Evolutionary conservation across 2,888 invertebrate species (phyloP).

Genomic region (Acanthopleura granulata): DNA sequence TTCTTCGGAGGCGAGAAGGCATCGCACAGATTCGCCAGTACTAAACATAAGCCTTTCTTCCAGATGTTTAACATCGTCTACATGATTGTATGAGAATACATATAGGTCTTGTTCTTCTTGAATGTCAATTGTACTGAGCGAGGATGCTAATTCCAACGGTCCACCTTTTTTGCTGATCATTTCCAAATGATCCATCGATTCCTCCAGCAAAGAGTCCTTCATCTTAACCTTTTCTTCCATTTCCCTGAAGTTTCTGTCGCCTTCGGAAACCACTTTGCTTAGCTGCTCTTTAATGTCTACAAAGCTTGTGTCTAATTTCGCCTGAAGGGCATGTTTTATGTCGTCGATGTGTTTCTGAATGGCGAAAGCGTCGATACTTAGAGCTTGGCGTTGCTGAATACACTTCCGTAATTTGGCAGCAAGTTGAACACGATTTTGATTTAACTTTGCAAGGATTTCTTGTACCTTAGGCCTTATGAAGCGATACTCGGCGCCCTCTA

Average conservation of each 20-base stretch:
- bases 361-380: background rate
- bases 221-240: background rate
- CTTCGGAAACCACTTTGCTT: too few relatives aligned
- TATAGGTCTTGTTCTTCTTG: too few relatives aligned
- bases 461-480: background rate
- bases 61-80: too few relatives aligned
- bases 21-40: too few relatives aligned
- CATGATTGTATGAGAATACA: too few relatives aligned
- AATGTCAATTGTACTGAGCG: background rate
- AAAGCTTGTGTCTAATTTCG: background rate
- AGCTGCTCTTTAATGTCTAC: background rate
- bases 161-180: background rate
- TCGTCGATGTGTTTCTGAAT: background rate
- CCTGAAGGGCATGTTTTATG: background rate
- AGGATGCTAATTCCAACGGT: background rate
- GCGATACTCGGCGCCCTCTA: background rate
- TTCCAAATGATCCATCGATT: background rate
- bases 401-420: background rate
- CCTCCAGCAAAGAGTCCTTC: background rate
- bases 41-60: too few relatives aligned
- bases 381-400: background rate
- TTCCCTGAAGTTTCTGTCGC: background rate
- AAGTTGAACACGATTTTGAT: background rate
- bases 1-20: too few relatives aligned
- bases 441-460: background rate